Conservation (phyloP, 2,888 invertebrate genomes). For the Coenonympha arcania region DNA sequence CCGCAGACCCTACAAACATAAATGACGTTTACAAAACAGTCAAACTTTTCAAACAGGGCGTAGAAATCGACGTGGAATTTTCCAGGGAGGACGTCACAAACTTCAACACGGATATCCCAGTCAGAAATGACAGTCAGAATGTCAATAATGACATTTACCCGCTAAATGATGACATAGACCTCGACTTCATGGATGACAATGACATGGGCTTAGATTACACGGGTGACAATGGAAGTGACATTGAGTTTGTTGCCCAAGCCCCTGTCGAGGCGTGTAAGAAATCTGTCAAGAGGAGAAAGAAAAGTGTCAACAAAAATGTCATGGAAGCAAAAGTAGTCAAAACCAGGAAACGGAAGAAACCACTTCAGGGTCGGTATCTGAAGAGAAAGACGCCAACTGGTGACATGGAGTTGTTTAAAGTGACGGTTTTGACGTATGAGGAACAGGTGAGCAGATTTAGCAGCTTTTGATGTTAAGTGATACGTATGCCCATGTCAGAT, state of each 20-base stretch:
- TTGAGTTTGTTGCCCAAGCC: no score
- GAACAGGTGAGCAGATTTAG: neutral
- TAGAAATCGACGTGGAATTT: neutral
- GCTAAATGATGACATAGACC: neutral
- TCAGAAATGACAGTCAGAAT: neutral
- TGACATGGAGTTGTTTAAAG: neutral
- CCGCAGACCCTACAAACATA: neutral
- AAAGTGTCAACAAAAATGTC: no score
- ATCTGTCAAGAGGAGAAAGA: neutral
- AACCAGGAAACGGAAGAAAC: neutral
- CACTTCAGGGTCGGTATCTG: neutral
- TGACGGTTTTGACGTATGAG: constrained; percentile 2
- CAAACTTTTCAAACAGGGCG: neutral
- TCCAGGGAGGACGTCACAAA: neutral
- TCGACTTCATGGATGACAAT: neutral
- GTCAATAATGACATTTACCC: neutral
- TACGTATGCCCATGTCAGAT: no score
- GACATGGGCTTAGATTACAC: neutral
- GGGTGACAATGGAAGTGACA: neutral
- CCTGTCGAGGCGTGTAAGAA: no score
- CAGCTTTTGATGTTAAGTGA: neutral
- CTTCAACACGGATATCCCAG: neutral
- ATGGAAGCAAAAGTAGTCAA: neutral
- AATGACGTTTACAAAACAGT: neutral
- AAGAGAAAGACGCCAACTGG: neutral